phyloP scores from a whole-genome alignment of 2,888 invertebrate species.

The Limnephilus lunatus region DNA sequence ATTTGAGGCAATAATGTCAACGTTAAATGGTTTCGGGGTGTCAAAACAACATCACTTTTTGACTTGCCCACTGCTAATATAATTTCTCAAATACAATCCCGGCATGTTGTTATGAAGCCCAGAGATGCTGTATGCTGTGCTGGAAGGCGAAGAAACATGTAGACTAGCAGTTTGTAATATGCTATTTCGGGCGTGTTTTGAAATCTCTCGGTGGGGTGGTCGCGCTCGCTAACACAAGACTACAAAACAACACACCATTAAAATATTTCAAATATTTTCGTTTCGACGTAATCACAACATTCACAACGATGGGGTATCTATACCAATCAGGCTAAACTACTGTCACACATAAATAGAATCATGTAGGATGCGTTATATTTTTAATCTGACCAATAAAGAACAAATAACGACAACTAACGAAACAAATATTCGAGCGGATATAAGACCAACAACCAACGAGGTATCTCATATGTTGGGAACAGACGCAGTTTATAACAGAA shows the following conservation, averaged over 20 bases:
- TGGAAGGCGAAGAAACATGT: background rate
- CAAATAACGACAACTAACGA: no score
- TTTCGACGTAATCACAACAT: background rate
- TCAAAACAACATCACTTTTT: no score
- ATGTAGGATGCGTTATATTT: no score
- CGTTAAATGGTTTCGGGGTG: no score
- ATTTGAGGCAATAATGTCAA: no score
- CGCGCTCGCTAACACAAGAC: conserved; percentile 5
- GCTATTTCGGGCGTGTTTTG: conserved; percentile 35
- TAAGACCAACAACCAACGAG: no score
- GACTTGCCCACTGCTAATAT: no score
- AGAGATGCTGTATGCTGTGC: background rate
- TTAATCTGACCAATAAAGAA: no score
- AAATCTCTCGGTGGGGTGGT: conserved; percentile 43
- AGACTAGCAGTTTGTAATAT: background rate
- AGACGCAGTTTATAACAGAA: no score
- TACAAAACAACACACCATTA: background rate
- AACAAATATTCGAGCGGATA: no score
- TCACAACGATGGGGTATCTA: background rate
- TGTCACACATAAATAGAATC: background rate
- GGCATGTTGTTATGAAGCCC: background rate
- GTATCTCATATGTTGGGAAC: no score
- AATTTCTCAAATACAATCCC: background rate
- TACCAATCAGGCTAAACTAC: background rate
- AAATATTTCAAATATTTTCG: background rate